phyloP scores from a whole-genome alignment of 2,888 invertebrate species.

The Ichneumon xanthorius region DNA sequence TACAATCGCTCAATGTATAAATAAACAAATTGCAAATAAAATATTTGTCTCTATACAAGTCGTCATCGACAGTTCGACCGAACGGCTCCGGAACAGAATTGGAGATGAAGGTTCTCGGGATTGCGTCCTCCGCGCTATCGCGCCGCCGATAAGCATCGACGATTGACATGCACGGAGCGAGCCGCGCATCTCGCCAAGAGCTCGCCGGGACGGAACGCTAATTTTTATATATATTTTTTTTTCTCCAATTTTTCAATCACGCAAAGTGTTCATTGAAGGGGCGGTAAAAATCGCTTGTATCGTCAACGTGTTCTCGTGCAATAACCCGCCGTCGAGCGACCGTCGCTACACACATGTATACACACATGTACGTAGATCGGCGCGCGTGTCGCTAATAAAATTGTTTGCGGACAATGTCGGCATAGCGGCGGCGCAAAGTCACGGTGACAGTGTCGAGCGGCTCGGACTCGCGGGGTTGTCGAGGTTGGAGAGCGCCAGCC shows the following conservation, averaged over 20 bases:
- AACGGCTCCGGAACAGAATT: background rate
- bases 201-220: no score
- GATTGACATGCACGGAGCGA: constrained; percentile 53
- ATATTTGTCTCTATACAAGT: background rate
- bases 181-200: background rate
- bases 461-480: background rate
- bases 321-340: background rate
- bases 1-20: no score
- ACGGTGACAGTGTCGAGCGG: constrained; percentile 38
- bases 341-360: no score
- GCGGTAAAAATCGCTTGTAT: background rate
- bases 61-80: background rate
- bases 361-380: background rate
- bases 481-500: constrained; percentile 29
- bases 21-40: background rate
- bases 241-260: no score
- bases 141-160: background rate
- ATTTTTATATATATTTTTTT: no score
- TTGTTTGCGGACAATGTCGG: constrained; percentile 33
- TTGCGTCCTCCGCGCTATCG: constrained; percentile 39
- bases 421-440: constrained; percentile 43
- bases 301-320: background rate
- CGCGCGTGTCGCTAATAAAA: constrained; percentile 49
- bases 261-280: no score
- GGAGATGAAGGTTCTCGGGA: constrained; percentile 63